Conservation (phyloP, 2,888 invertebrate species). For the Altica lythri region DNA sequence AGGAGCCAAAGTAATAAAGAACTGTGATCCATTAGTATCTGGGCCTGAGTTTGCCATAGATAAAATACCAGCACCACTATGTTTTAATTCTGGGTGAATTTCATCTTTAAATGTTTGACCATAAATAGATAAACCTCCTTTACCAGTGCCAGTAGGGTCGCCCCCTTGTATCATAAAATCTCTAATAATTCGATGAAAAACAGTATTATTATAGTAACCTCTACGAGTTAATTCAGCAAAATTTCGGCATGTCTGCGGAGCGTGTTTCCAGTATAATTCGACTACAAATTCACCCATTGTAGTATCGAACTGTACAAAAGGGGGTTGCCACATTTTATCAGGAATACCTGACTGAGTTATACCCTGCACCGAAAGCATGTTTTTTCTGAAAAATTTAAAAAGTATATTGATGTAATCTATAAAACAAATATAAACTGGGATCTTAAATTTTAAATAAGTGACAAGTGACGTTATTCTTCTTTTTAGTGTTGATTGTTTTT, state of each 20-base stretch:
- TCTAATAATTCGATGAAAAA: slow-evolving; percentile 94
- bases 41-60: slow-evolving; percentile 99
- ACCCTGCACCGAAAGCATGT: slow-evolving; percentile 56
- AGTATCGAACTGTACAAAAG: slow-evolving; percentile 80
- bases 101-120: slow-evolving; percentile 95
- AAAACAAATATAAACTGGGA: no score
- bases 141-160: slow-evolving; percentile 88
- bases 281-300: slow-evolving; percentile 91
- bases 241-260: slow-evolving; percentile 96
- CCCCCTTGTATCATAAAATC: slow-evolving; percentile 96
- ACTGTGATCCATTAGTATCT: slow-evolving; percentile 96
- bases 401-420: no score
- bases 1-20: slow-evolving; percentile 95
- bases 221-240: slow-evolving; percentile 92
- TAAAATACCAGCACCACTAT: slow-evolving; percentile 87
- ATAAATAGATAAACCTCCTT: slow-evolving; percentile 96
- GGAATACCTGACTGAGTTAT: slow-evolving; percentile 74
- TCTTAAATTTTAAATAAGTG: no score
- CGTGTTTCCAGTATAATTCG: slow-evolving; percentile 98
- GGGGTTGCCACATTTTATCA: slow-evolving; percentile 89
- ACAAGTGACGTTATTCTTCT: no score
- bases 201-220: slow-evolving; percentile 95
- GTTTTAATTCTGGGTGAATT: slow-evolving; percentile 90
- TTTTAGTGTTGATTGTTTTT: no score
- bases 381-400: no score